Evolutionary conservation across 2,888 invertebrate species (phyloP).

Genomic region (Cactoblastis cactorum): DNA sequence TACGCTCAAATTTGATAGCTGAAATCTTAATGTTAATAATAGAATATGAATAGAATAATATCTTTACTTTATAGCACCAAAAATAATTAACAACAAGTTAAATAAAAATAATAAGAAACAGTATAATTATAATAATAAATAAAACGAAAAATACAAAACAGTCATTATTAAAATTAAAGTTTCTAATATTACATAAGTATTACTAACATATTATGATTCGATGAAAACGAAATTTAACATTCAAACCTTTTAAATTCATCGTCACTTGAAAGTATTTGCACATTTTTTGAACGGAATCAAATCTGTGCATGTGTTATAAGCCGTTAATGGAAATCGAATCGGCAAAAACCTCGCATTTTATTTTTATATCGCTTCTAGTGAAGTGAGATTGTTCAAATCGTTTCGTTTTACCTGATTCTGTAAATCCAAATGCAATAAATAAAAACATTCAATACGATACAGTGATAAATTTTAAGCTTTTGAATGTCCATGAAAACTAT

Average conservation of each 20-base stretch:
- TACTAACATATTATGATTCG: background rate
- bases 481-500: background rate
- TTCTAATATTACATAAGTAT: too few relatives aligned
- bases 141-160: background rate
- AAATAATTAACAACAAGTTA: background rate
- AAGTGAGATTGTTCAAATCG: conserved; percentile 11
- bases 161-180: background rate
- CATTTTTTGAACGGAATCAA: background rate
- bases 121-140: background rate
- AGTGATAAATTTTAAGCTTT: background rate
- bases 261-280: conserved; percentile 1
- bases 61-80: too few relatives aligned
- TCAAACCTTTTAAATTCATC: background rate
- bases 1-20: background rate
- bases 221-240: background rate
- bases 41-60: too few relatives aligned
- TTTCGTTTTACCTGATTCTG: conserved; percentile 1
- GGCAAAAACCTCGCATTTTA: conserved; percentile 3
- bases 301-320: conserved; percentile 14
- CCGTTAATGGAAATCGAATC: conserved; percentile 13
- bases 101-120: background rate
- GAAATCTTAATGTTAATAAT: too few relatives aligned
- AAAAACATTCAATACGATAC: background rate
- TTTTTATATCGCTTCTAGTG: conserved; percentile 12
- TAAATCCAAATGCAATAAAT: background rate